phyloP scores from a whole-genome alignment of 2,888 invertebrate genomes.

The Hydrotaea cyrtoneurina region DNA sequence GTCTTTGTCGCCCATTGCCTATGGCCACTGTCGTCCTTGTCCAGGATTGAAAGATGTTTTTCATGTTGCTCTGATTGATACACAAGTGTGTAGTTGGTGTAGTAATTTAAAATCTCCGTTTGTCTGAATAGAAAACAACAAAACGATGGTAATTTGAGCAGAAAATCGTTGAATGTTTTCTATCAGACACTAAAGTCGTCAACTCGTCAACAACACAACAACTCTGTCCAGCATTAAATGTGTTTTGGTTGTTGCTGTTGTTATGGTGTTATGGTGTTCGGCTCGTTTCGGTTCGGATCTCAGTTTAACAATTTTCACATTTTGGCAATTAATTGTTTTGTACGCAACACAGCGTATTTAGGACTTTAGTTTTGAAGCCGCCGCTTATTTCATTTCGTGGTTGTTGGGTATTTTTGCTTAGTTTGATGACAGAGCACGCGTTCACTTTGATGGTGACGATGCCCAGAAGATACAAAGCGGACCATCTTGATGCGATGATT shows the following conservation, averaged over 20 bases:
- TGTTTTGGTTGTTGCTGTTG: conserved; percentile 2
- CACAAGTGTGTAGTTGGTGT: background rate
- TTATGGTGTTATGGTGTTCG: background rate
- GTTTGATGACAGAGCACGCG: conserved; percentile 36
- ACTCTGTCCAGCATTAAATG: background rate
- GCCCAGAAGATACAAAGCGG: background rate
- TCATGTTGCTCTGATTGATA: background rate
- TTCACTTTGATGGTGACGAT: conserved; percentile 11
- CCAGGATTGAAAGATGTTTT: background rate
- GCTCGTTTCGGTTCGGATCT: background rate
- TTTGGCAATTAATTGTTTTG: conserved; percentile 37
- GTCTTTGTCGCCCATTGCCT: background rate
- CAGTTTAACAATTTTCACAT: conserved; percentile 24
- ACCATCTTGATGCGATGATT: conserved; percentile 25
- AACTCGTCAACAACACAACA: background rate
- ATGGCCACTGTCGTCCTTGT: background rate
- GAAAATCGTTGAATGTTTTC: conserved; percentile 38
- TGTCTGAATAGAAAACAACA: conserved; percentile 22
- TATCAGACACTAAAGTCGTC: conserved; percentile 8
- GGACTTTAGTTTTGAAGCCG: conserved; percentile 1
- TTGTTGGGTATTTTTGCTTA: background rate
- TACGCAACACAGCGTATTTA: background rate
- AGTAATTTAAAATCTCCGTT: too few species aligned
- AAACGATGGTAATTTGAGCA: conserved; percentile 46
- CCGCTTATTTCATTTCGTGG: background rate